Percentiles rank a stretch among this genome's conserved stretches.
Evolutionary conservation across 2,113 vertebrate species (phyloP).

Genomic region (Dasyornis broadbenti): DNA sequence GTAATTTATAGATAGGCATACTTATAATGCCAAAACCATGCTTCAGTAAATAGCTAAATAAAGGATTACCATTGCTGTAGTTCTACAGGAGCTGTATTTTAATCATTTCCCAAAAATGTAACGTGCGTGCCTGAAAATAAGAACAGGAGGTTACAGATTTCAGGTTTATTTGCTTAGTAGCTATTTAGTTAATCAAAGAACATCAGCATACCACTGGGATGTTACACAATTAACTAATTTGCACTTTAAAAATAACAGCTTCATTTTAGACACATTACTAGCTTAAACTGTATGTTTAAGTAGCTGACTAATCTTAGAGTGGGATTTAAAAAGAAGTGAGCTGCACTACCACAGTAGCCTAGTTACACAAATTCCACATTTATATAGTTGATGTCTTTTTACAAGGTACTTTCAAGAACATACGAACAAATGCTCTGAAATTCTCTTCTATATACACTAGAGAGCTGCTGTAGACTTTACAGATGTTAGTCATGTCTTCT

Average conservation of each 20-base stretch:
- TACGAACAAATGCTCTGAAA: background rate
- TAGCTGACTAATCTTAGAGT: background rate
- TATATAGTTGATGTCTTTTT: background rate
- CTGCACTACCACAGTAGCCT: background rate
- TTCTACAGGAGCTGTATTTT: background rate
- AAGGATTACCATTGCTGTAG: background rate
- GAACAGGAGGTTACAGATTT: background rate
- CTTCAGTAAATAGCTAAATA: background rate
- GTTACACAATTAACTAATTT: background rate
- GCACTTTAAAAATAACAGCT: background rate
- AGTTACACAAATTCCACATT: background rate
- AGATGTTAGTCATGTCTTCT: background rate
- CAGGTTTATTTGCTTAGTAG: background rate
- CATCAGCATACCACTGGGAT: background rate
- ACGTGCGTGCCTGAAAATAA: background rate
- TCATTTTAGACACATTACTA: background rate
- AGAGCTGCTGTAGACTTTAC: background rate
- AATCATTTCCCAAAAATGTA: background rate
- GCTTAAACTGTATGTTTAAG: background rate
- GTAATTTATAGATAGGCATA: background rate
- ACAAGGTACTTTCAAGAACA: background rate
- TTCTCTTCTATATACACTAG: background rate
- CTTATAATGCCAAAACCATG: background rate
- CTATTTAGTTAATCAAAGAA: background rate
- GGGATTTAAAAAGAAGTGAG: background rate